Conservation (phyloP, 2,888 invertebrate species). For the Ophion ventricosus region DNA sequence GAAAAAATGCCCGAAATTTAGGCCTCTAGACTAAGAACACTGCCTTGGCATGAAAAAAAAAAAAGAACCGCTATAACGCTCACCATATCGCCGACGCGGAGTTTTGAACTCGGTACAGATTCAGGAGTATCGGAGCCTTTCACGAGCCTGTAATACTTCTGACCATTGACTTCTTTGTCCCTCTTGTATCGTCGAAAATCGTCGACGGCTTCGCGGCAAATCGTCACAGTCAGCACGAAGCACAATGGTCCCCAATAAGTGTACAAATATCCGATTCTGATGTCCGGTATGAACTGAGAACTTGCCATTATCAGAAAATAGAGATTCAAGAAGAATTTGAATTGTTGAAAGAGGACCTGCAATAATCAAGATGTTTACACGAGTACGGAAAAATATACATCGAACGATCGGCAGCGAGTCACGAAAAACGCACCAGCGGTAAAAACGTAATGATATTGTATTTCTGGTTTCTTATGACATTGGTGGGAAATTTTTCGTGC, state of each 20-base stretch:
- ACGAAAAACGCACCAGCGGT: slow-evolving; percentile 85
- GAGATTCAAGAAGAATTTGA: slow-evolving; percentile 98
- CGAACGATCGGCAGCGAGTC: neutral
- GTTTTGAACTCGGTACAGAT: slow-evolving; percentile 92
- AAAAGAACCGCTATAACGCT: no score
- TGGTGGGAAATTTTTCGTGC: slow-evolving; percentile 94
- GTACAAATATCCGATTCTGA: slow-evolving; percentile 98
- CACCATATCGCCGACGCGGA: slow-evolving; percentile 90
- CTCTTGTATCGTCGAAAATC: slow-evolving; percentile 94
- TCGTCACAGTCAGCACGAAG: slow-evolving; percentile 97
- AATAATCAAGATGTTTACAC: slow-evolving; percentile 66
- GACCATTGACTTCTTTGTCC: slow-evolving; percentile 98
- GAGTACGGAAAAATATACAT: slow-evolving; percentile 7
- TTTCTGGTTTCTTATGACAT: slow-evolving; percentile 99
- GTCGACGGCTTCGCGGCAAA: slow-evolving; percentile 98
- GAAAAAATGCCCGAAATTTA: no score
- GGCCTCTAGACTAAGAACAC: no score
- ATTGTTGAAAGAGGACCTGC: slow-evolving; percentile 98
- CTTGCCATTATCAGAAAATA: slow-evolving; percentile 99
- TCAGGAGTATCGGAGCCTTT: slow-evolving; percentile 87
- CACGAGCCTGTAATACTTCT: slow-evolving; percentile 94
- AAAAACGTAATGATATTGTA: slow-evolving; percentile 96
- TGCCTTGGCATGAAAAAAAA: no score
- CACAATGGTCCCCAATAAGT: slow-evolving; percentile 99
- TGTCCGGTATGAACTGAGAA: slow-evolving; percentile 98